phyloP scores from a whole-genome alignment of 53 echinoderm and acorn worm species.

The Hippasteria phrygiana region DNA sequence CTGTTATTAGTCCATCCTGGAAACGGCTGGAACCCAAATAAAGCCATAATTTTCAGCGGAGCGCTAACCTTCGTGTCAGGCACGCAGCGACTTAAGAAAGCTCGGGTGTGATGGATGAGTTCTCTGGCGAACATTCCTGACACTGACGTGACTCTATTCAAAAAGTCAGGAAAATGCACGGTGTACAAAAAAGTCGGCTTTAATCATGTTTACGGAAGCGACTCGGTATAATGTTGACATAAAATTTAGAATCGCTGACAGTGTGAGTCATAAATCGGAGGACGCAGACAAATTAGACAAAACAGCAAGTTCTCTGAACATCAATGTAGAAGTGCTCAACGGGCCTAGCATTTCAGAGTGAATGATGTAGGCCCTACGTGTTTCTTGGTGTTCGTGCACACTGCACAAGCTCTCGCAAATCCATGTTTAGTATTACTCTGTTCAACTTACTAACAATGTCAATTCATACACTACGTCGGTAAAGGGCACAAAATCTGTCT shows the following conservation, averaged over 20 bases:
- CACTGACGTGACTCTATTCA: slow-evolving; percentile 11
- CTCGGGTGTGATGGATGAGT: slow-evolving; percentile 7
- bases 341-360: too few species aligned
- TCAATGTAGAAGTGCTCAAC: too few species aligned
- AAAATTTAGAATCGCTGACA: neutral
- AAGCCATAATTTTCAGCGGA: slow-evolving; percentile 28
- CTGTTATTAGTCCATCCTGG: neutral
- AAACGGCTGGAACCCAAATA: slow-evolving; percentile 1
- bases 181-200: neutral
- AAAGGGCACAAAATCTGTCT: too few species aligned
- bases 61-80: slow-evolving; percentile 14
- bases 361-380: too few species aligned
- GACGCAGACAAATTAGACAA: too few species aligned
- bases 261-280: too few species aligned
- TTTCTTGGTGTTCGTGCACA: too few species aligned
- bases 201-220: slow-evolving; percentile 14
- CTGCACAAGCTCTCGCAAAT: too few species aligned
- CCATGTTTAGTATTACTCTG: too few species aligned
- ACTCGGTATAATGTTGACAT: neutral
- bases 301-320: too few species aligned
- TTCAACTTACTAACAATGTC: too few species aligned
- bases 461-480: too few species aligned
- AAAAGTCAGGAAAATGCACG: neutral
- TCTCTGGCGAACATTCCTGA: neutral
- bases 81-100: neutral